Percentiles rank a stretch among this genome's conserved stretches.
These are phyloP conservation scores for Apis cerana DNA, from an alignment of 1,140 invertebrate species.

Conservation along the genomic window DNA sequence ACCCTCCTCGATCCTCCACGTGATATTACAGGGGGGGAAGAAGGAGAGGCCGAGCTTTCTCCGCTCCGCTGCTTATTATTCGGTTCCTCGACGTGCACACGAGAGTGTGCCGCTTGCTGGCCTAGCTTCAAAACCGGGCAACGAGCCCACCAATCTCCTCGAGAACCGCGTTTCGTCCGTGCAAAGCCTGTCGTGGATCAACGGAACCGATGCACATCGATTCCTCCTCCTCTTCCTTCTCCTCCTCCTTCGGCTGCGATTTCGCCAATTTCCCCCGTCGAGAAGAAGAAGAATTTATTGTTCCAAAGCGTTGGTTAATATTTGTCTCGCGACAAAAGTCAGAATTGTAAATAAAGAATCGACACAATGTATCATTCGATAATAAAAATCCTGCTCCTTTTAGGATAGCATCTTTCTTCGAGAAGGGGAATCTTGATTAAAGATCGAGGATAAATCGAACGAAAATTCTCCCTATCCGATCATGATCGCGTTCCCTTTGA, in stretches of 20 bases:
- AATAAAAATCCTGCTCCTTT: no score
- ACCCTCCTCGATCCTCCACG: slow-evolving; percentile 49
- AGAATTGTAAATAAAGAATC: no score
- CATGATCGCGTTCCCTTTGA: no score
- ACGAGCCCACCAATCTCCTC: neutral
- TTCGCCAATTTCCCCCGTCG: neutral
- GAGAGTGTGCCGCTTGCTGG: neutral
- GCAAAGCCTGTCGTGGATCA: neutral
- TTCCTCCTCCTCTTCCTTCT: neutral
- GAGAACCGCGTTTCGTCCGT: neutral
- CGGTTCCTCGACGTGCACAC: slow-evolving; percentile 30
- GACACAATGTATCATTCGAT: no score
- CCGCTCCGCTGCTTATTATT: slow-evolving; percentile 58
- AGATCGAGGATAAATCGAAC: rapidly evolving
- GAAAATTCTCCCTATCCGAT: no score
- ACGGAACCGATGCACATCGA: neutral
- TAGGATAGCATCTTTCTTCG: no score
- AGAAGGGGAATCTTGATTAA: no score
- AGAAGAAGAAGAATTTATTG: no score
- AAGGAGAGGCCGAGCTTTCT: slow-evolving; percentile 7
- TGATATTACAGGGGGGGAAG: slow-evolving; percentile 51
- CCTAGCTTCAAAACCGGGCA: slow-evolving; percentile 11
- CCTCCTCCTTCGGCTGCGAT: neutral
- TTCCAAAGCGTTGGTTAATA: no score
- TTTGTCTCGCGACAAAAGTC: no score